phyloP scores from a whole-genome alignment of 1,140 invertebrate species.

The Harlomillsia oculata region DNA sequence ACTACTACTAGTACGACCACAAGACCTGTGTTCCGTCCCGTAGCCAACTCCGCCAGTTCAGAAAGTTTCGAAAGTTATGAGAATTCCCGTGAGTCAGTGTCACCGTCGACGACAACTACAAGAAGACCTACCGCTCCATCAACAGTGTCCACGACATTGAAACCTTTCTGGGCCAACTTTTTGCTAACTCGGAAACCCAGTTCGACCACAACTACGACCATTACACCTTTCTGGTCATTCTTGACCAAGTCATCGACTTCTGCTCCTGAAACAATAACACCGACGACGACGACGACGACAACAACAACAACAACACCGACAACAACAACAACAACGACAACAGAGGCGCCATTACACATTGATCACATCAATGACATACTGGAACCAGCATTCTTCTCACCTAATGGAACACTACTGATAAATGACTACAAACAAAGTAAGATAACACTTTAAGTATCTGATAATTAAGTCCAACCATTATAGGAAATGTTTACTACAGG shows the following conservation, averaged over 20 bases:
- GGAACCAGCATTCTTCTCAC: conserved; percentile 30
- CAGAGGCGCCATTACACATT: not conserved
- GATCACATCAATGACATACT: not conserved
- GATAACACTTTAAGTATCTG: not conserved
- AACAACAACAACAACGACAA: not conserved
- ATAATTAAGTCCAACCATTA: too few species aligned
- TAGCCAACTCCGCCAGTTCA: too few species aligned
- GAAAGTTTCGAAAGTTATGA: too few species aligned
- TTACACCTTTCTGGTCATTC: not conserved
- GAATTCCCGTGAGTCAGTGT: not conserved
- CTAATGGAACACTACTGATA: conserved; percentile 33
- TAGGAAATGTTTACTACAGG: not conserved
- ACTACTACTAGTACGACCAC: too few species aligned
- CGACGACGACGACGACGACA: not conserved
- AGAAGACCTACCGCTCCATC: not conserved
- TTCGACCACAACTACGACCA: not conserved
- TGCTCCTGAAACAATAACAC: not conserved
- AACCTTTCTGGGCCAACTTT: too few species aligned
- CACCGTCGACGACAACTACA: not conserved
- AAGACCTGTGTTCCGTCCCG: too few species aligned
- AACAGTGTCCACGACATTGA: not conserved
- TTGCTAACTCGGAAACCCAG: too few species aligned
- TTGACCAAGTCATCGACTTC: not conserved
- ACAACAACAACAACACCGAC: not conserved
- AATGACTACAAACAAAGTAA: conserved; percentile 32